Evolutionary conservation across 2,888 invertebrate species (phyloP).

Genomic region (Acleris emargana): DNA sequence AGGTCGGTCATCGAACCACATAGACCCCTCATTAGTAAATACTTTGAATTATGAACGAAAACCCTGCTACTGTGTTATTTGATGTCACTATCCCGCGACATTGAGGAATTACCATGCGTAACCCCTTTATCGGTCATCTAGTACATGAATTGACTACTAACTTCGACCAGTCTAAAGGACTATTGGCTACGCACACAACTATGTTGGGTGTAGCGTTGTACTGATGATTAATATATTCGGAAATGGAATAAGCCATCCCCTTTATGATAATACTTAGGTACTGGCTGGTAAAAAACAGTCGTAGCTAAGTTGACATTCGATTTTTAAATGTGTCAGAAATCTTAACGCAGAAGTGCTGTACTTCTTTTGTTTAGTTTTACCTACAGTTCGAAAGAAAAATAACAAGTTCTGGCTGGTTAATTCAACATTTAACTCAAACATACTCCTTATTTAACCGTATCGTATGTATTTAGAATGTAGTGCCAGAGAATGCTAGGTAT

Average conservation of each 20-base stretch:
- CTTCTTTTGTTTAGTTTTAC: no score
- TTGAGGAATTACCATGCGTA: constrained; percentile 65
- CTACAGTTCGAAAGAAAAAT: neutral
- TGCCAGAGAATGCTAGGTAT: constrained; percentile 15
- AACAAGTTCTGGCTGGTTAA: neutral
- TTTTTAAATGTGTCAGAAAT: no score
- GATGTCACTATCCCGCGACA: constrained; percentile 53
- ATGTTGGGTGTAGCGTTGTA: neutral
- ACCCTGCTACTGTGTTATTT: constrained; percentile 39
- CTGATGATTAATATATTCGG: constrained; percentile 6
- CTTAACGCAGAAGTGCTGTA: no score
- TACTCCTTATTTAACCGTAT: neutral
- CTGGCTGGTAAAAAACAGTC: no score
- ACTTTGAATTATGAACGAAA: constrained; percentile 40
- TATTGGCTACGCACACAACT: constrained; percentile 41
- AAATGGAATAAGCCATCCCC: neutral
- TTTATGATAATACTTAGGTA: no score
- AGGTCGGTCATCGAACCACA: constrained; percentile 65
- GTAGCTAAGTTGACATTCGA: no score
- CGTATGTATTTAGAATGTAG: neutral
- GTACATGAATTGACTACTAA: constrained; percentile 72
- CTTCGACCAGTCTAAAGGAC: constrained; percentile 57
- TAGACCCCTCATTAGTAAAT: constrained; percentile 54
- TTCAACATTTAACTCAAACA: neutral
- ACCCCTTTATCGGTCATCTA: constrained; percentile 78